A percentile compares a stretch with the other conserved stretches of the same genome.
Conservation (phyloP, 2,113 vertebrate genomes). For the Rhea americana region DNA sequence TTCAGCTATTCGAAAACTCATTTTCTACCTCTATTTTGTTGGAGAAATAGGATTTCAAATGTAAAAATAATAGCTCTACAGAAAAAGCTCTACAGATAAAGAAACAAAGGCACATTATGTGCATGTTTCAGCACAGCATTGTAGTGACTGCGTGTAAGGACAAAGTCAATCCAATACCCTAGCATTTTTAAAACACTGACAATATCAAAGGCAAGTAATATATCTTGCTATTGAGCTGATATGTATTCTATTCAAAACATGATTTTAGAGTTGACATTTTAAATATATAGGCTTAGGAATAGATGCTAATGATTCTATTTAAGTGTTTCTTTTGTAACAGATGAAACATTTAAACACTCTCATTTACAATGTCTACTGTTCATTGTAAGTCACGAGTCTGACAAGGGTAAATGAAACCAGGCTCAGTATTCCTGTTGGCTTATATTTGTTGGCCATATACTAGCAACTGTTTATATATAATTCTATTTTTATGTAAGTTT, state of each 20-base stretch:
- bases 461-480: background rate
- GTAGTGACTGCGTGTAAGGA: background rate
- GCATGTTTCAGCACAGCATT: background rate
- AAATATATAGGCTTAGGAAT: background rate
- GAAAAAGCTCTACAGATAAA: conserved; percentile 37
- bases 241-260: background rate
- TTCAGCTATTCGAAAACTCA: conserved; percentile 77
- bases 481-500: background rate
- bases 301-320: background rate
- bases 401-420: background rate
- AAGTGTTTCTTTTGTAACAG: background rate
- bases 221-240: background rate
- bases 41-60: conserved; percentile 73
- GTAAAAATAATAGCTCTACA: conserved; percentile 67
- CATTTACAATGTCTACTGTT: background rate
- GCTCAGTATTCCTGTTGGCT: background rate
- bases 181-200: background rate
- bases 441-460: background rate
- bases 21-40: conserved; percentile 78
- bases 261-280: background rate
- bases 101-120: conserved; percentile 43
- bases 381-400: background rate
- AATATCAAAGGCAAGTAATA: background rate
- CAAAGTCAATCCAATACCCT: background rate
- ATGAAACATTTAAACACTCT: background rate